Evolutionary conservation across 37 sponge, comb jelly and placozoan genomes (phyloP).

Genomic region (Lycopodina hypogea): DNA sequence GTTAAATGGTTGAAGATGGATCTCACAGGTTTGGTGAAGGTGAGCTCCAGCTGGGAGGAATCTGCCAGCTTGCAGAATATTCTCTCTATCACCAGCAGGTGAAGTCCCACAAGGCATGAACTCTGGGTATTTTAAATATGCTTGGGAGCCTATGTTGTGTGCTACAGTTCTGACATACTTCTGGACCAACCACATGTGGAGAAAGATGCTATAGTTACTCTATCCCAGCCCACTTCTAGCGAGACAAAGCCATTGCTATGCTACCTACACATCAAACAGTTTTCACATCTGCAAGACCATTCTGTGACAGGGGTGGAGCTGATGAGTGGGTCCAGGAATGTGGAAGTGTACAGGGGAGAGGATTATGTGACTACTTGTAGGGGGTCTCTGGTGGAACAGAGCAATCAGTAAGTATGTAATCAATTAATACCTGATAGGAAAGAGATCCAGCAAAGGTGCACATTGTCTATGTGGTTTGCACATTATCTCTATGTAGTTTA

Average conservation of each 20-base stretch:
- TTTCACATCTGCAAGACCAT: not conserved
- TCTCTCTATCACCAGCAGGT: constrained; percentile 9
- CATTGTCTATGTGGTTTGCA: too few species aligned
- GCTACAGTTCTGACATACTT: not conserved
- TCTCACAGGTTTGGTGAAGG: not conserved
- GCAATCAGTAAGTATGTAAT: not conserved
- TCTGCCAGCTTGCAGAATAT: constrained; percentile 2
- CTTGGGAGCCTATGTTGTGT: not conserved
- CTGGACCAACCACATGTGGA: not conserved
- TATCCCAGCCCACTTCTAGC: not conserved
- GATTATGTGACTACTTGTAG: constrained; percentile 5
- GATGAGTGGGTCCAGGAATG: not conserved
- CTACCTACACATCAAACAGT: not conserved
- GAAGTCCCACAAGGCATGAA: not conserved
- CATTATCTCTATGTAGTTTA: too few species aligned
- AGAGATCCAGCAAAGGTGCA: too few species aligned
- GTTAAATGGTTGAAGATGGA: not conserved
- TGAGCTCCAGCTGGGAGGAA: constrained; percentile 15
- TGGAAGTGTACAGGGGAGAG: constrained; percentile 10
- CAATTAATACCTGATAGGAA: too few species aligned
- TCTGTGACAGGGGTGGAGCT: not conserved
- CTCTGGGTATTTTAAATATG: not conserved
- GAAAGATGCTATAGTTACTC: not conserved
- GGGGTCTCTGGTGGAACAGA: not conserved
- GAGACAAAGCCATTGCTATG: not conserved